Base-by-base conservation (phyloP, 2,797 vertebrate genomes). In the Ataeniobius toweri region DNA sequence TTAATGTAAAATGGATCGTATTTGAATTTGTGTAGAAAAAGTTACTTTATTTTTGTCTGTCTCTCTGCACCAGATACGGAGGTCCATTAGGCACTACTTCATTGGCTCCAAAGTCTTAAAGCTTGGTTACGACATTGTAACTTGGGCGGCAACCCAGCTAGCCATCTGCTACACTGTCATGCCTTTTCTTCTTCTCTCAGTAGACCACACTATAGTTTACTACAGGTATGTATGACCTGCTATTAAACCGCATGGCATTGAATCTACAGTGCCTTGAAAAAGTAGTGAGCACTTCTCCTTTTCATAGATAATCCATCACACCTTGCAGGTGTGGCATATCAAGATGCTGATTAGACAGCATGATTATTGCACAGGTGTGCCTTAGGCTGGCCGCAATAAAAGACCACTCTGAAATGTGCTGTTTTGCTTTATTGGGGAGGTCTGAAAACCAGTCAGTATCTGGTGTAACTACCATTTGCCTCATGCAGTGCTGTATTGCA, bases 91-190 rank as follows among this genome's bases (percentile, higher is more conserved):
- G 24, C 95, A 92, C 78, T 78, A 93, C 94, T 97, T 99, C 92
- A 90, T 97, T 82, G 95, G 93, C 0, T 95, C 95, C 77, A 85
- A 83, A 85, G 79, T 80, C 28, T 76, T 95, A 71, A 99, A 98
- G 92, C 55, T 88, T 13, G 72, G 79, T 6, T 99, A 99, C 0
- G 98, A 99, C 0, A 0, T 96, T 22, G 61, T 95, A 3, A 99
- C 97, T 0, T 99, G 98, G 98, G 92, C 91, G 0, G 93, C 90
- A 76, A 99, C 98, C 1, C 98, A 99, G 83, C 86, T 99, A 78
- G 95, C 97, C 0, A 96, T 99, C 87, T 96, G 96, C 51, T 99
- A 99, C 89, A 98, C 95, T 0, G 96, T 97, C 0, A 97, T 97
- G 18, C 98, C 98, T 0, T 99, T 99, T 28, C 95, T 99, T 7